Conservation (phyloP, 2,113 vertebrate species). For the Protobothrops flavoviridis region DNA sequence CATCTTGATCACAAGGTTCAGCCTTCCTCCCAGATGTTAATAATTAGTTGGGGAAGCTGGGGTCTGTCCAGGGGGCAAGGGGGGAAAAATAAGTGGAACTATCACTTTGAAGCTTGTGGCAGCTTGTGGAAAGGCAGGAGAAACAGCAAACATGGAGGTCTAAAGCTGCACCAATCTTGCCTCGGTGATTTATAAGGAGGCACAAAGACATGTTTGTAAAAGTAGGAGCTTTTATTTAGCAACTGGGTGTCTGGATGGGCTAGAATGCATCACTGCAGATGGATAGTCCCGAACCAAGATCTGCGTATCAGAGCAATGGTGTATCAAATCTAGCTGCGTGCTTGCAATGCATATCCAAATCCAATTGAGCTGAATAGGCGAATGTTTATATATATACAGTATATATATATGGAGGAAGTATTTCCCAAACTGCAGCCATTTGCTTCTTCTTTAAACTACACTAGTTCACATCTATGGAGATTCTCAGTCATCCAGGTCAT, state of each 20-base stretch:
- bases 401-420: too few species aligned
- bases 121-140: neutral
- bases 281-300: neutral
- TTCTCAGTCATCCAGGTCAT: too few species aligned
- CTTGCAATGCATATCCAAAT: neutral
- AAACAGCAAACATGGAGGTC: neutral
- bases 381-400: neutral
- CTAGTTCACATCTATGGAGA: too few species aligned
- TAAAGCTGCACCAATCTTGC: neutral
- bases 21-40: neutral
- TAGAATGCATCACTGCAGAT: neutral
- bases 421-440: too few species aligned
- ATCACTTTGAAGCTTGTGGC: neutral
- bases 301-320: neutral
- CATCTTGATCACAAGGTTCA: neutral
- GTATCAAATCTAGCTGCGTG: neutral
- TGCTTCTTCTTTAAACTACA: too few species aligned
- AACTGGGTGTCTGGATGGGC: neutral
- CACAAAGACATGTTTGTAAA: neutral
- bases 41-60: neutral
- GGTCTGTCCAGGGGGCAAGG: neutral
- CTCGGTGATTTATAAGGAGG: neutral
- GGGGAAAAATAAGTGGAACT: neutral
- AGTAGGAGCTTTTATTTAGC: neutral
- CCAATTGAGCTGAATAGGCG: neutral